These are phyloP conservation scores for Tachina fera DNA, from an alignment of 2,888 invertebrate species.

Conservation along the genomic window DNA sequence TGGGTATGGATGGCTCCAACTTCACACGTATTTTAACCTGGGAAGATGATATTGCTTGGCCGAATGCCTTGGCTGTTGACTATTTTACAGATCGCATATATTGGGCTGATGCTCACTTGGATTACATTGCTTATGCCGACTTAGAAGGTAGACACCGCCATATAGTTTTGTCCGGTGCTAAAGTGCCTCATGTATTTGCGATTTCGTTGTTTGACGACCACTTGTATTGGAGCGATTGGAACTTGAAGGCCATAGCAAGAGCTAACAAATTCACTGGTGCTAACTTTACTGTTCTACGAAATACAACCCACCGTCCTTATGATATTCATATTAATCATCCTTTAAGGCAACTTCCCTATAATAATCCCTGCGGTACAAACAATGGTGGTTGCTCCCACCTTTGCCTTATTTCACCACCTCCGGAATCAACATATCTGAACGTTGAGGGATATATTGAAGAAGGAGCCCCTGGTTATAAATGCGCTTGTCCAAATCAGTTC, in stretches of 20 bases:
- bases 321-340: conserved; percentile 97
- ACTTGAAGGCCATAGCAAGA: conserved; percentile 94
- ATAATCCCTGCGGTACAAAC: conserved; percentile 94
- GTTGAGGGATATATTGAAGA: conserved; percentile 92
- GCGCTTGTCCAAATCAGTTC: conserved; percentile 98
- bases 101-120: conserved; percentile 99
- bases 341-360: conserved; percentile 91
- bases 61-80: conserved; percentile 98
- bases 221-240: conserved; percentile 99
- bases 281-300: conserved; percentile 89
- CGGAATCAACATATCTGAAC: conserved; percentile 89
- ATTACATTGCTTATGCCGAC: conserved; percentile 97
- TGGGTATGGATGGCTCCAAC: conserved; percentile 98
- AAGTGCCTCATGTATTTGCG: conserved; percentile 98
- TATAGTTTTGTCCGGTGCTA: conserved; percentile 89
- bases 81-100: conserved; percentile 97
- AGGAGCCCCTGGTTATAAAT: conserved; percentile 90
- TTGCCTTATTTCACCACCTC: conserved; percentile 94
- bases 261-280: conserved; percentile 96
- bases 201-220: conserved; percentile 96
- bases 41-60: conserved; percentile 98
- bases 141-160: conserved; percentile 95
- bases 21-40: conserved; percentile 94
- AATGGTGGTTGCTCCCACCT: conserved; percentile 99
- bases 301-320: conserved; percentile 97